Evolutionary conservation across 2,888 invertebrate genomes (phyloP).

Genomic region (Scaptomyza polygonia): DNA sequence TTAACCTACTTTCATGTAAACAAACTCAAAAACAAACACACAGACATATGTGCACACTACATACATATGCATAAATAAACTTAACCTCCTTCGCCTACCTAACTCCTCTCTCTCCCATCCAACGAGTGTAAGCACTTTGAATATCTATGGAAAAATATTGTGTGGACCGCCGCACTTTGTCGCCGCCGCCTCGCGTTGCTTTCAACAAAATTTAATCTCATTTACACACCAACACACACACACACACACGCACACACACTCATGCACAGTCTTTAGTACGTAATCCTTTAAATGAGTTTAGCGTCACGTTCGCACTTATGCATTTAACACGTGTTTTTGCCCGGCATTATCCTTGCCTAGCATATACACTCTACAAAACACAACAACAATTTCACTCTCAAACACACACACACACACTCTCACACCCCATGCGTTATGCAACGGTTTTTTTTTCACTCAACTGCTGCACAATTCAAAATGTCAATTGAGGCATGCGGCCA

Average conservation of each 20-base stretch:
- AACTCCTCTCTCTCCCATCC: neutral
- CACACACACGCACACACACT: constrained; percentile 25
- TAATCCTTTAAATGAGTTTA: constrained; percentile 83
- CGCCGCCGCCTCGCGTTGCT: constrained; percentile 58
- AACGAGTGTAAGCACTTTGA: constrained; percentile 38
- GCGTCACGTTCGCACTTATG: constrained; percentile 81
- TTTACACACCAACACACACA: constrained; percentile 60
- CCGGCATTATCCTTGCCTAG: constrained; percentile 77
- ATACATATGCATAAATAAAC: constrained; percentile 75
- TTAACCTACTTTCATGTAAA: constrained; percentile 74
- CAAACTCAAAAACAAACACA: constrained; percentile 31
- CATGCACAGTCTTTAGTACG: constrained; percentile 55
- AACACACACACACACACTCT: constrained; percentile 23
- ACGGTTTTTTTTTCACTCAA: constrained; percentile 69
- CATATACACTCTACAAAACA: constrained; percentile 32
- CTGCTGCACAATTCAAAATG: constrained; percentile 80
- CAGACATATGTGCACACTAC: constrained; percentile 1
- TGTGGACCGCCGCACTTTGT: constrained; percentile 70
- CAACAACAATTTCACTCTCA: constrained; percentile 32
- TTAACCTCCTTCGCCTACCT: constrained; percentile 25
- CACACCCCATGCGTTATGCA: constrained; percentile 43
- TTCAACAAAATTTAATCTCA: constrained; percentile 80
- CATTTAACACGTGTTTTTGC: constrained; percentile 81
- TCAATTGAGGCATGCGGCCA: constrained; percentile 79
- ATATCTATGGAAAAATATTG: constrained; percentile 37